These are phyloP conservation scores for Anagrus nilaparvatae DNA, from an alignment of 1,140 invertebrate genomes.

Conservation along the genomic window DNA sequence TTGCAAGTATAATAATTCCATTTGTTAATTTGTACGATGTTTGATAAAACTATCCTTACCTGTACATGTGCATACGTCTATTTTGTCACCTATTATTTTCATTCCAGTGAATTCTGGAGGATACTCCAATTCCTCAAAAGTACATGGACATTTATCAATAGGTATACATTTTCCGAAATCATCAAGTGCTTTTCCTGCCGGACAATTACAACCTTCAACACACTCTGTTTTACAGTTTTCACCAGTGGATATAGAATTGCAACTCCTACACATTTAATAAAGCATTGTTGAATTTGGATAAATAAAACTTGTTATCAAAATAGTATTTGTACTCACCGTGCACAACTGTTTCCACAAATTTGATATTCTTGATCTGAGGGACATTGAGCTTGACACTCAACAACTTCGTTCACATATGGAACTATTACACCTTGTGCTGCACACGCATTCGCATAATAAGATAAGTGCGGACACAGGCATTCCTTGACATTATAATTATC, in stretches of 20 bases:
- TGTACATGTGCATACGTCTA: slow-evolving; percentile 64
- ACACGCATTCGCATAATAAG: slow-evolving; percentile 72
- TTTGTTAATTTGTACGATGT: no score
- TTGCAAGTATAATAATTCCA: background rate
- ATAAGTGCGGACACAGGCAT: slow-evolving; percentile 72
- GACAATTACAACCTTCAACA: slow-evolving; percentile 83
- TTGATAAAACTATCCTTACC: no score
- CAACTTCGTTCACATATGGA: slow-evolving; percentile 65
- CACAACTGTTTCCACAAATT: slow-evolving; percentile 50
- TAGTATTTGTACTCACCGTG: no score
- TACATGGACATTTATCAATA: slow-evolving; percentile 65
- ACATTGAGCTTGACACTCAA: slow-evolving; percentile 70
- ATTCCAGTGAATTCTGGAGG: slow-evolving; percentile 64
- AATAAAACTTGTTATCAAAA: no score
- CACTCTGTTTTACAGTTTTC: slow-evolving; percentile 51
- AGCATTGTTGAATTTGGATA: no score
- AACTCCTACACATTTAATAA: no score
- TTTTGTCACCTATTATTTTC: slow-evolving; percentile 50
- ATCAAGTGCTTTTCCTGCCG: slow-evolving; percentile 61
- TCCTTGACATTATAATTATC: slow-evolving; percentile 47
- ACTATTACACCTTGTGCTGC: slow-evolving; percentile 57
- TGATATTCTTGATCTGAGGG: slow-evolving; percentile 68
- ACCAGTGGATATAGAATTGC: slow-evolving; percentile 20
- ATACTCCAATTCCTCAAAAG: slow-evolving; percentile 60
- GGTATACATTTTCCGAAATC: slow-evolving; percentile 64